These are phyloP conservation scores for Charina bottae DNA, from an alignment of 2,113 vertebrate species.

Conservation along the genomic window DNA sequence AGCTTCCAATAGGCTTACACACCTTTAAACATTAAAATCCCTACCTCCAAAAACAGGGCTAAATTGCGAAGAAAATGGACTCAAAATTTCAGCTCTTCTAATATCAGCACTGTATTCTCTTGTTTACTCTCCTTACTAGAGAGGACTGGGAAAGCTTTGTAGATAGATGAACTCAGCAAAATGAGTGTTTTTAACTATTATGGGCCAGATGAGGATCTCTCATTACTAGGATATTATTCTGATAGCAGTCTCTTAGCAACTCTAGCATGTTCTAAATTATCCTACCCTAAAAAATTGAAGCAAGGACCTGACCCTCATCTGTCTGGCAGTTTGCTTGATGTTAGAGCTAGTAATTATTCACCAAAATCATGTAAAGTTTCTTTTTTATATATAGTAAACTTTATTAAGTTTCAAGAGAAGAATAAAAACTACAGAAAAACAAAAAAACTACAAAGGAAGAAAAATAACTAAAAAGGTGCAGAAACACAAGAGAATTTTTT, in stretches of 20 bases:
- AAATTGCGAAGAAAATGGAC: background rate
- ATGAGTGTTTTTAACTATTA: background rate
- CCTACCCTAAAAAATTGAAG: background rate
- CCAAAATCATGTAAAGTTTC: background rate
- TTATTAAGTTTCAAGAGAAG: no score
- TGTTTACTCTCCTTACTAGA: background rate
- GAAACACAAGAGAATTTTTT: no score
- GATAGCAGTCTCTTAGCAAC: background rate
- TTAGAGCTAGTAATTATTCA: background rate
- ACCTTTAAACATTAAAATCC: background rate
- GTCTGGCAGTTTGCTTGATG: background rate
- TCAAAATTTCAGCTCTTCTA: background rate
- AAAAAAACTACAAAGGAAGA: no score
- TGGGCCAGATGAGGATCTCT: background rate
- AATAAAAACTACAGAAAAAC: no score
- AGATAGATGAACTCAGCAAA: background rate
- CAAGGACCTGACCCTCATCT: background rate
- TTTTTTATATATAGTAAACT: no score
- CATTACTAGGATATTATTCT: background rate
- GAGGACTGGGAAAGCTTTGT: no score
- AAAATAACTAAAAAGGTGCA: no score
- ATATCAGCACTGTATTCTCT: background rate
- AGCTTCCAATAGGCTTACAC: background rate
- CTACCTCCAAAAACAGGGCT: background rate
- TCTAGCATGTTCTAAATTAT: background rate